Conservation (phyloP, 1,140 invertebrate genomes). For the Sminthurides bifidus region DNA sequence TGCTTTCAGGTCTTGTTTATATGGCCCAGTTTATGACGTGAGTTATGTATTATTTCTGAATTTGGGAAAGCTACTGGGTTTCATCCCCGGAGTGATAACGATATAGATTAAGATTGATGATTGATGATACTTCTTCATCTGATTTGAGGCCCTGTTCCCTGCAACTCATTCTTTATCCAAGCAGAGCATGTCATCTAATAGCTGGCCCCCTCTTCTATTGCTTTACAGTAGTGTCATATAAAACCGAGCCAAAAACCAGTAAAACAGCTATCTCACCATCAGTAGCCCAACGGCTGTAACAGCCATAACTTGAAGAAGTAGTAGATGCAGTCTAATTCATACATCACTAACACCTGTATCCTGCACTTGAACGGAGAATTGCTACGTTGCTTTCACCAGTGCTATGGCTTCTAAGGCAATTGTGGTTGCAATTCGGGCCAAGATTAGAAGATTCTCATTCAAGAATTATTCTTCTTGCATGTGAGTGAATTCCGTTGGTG, state of each 20-base stretch:
- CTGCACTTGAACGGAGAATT: background rate
- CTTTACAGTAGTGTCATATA: background rate
- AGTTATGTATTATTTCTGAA: background rate
- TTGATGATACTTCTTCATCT: background rate
- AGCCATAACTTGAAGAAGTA: no score
- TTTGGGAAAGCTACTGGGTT: background rate
- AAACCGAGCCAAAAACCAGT: background rate
- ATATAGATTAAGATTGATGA: conserved; percentile 1
- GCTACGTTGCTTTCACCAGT: background rate
- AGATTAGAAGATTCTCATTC: background rate
- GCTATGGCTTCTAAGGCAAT: background rate
- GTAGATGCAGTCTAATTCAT: no score
- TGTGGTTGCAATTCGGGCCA: background rate
- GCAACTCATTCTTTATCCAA: no score
- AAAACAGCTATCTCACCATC: background rate
- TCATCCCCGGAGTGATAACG: background rate
- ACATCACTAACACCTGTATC: background rate
- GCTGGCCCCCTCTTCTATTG: background rate
- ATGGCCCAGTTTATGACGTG: no score
- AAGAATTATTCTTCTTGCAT: background rate
- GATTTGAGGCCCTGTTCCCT: background rate
- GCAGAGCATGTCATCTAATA: no score
- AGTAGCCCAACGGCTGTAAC: background rate
- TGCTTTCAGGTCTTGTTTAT: no score
- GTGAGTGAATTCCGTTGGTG: background rate